phyloP scores from a whole-genome alignment of 2,797 vertebrate genomes.

The Anas bahamensis region DNA sequence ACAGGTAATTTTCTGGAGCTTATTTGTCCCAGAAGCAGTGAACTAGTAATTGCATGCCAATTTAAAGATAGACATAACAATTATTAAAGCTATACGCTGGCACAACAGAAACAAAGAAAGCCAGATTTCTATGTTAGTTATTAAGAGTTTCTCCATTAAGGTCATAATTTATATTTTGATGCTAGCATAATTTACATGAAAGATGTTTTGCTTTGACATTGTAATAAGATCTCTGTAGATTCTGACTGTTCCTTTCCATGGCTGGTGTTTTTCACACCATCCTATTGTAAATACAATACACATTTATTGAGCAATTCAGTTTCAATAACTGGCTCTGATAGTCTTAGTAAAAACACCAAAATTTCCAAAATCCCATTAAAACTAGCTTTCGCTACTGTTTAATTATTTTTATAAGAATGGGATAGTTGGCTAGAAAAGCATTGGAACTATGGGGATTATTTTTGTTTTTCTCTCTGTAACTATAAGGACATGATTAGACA shows the following conservation, averaged over 20 bases:
- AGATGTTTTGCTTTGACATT: not conserved
- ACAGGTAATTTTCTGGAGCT: not conserved
- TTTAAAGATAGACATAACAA: not conserved
- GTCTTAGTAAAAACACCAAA: not conserved
- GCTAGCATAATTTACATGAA: not conserved
- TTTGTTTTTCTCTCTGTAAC: slow-evolving; percentile 4
- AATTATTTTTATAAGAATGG: not conserved
- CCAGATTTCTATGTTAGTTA: not conserved
- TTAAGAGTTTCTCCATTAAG: not conserved
- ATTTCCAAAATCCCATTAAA: not conserved
- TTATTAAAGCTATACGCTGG: not conserved
- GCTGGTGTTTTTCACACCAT: slow-evolving; percentile 10
- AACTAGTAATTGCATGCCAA: not conserved
- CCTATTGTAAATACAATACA: slow-evolving; percentile 8
- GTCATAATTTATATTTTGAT: not conserved
- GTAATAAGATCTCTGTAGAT: not conserved
- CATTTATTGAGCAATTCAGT: not conserved
- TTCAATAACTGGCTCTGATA: not conserved
- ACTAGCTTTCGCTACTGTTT: not conserved
- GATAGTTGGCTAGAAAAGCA: slow-evolving; percentile 15
- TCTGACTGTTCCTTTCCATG: not conserved
- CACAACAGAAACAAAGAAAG: not conserved
- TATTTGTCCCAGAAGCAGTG: slow-evolving; percentile 8
- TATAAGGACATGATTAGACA: slow-evolving; percentile 10
- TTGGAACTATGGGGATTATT: not conserved